phyloP scores from a whole-genome alignment of 1,140 invertebrate species.

The Pemphigus obesinymphae region DNA sequence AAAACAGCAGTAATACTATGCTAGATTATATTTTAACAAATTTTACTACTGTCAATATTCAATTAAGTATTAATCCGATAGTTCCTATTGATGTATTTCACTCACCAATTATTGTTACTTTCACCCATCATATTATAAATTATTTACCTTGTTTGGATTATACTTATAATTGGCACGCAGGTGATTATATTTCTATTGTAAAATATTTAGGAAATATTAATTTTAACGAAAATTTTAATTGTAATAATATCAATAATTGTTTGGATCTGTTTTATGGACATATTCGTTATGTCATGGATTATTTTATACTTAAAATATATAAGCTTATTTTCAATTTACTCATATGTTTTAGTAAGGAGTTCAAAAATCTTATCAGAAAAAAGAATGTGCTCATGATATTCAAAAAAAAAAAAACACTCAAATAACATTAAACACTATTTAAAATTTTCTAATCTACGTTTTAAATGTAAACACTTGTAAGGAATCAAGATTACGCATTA shows the following conservation, averaged over 20 bases:
- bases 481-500: no score
- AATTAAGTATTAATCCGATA: not conserved
- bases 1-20: not conserved
- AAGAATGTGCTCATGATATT: not conserved
- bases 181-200: not conserved
- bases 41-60: not conserved
- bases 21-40: not conserved
- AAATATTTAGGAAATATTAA: not conserved
- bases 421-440: no score
- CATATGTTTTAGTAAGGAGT: not conserved
- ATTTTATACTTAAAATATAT: not conserved
- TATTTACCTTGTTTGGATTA: no score
- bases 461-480: no score
- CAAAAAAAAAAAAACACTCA: no score
- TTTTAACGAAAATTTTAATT: not conserved
- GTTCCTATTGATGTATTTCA: not conserved
- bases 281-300: not conserved
- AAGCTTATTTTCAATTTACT: not conserved
- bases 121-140: not conserved
- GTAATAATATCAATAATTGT: not conserved
- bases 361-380: not conserved
- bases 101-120: not conserved
- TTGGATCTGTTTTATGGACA: no score
- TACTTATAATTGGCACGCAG: not conserved
- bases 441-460: no score